Evolutionary conservation across 2,113 vertebrate species (phyloP), one percentile per base, ranked within the genome.

Genomic region (Podocnemis expansa): DNA sequence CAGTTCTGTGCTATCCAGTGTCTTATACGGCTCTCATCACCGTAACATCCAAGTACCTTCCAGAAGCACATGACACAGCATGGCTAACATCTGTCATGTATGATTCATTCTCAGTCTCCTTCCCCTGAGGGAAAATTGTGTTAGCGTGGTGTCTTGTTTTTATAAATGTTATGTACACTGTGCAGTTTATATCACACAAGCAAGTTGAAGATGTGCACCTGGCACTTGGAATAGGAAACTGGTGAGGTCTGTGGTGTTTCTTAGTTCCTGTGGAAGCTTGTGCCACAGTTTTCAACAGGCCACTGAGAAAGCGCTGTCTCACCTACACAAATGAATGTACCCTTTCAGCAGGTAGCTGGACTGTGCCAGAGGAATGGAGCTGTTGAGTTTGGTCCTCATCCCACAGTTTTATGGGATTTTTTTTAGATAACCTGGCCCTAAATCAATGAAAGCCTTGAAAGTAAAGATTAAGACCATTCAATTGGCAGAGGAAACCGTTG

Each of bases 191-290:
- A 6, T 1, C 5, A 47, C 10, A 84, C 21, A 27, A 29, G 54
- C 67, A 9, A 45, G 73, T 27, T 7, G 41, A 76, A 45, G 73
- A 45, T 43, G 41, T 45, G 43, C 41, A 76, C 25, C 12, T 45
- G 13, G 25, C 11, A 76, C 22, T 27, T 43, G 25, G 22, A 45
- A 27, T 45, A 45, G 25, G n/a, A 76, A 29, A 12, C 52, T 1
- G 38, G 34, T 63, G 56, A 49, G 78, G 41, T 49, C 0, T 16
- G 22, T 22, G 41, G 24, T 27, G 49, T 1, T 0, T 76, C 27
- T 91, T 6, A 0, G 2, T 85, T 60, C 73, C 41, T 52, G 34
- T 0, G 1, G 54, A 82, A 58, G 10, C 9, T 88, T 4, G 41
- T 54, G 31, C 83, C 10, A 1, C 1, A 0, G 70, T 56, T 31